Evolutionary conservation across 2,113 vertebrate genomes (phyloP), one percentile per base, ranked within the genome.

Genomic region (Serranochromis macrocephalus): DNA sequence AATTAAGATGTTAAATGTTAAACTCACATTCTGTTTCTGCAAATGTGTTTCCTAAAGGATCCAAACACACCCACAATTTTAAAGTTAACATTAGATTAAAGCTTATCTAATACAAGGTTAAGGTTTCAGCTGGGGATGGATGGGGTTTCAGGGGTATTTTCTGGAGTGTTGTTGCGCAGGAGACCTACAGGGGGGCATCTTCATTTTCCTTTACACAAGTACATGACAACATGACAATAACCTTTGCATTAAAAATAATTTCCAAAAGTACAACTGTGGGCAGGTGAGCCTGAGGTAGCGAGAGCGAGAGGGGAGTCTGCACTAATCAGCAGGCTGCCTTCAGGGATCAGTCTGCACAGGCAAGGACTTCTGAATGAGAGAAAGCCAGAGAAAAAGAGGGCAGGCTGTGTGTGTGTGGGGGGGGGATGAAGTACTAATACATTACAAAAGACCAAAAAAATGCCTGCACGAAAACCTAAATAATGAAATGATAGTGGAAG

Each of bases 321-420:
- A 92, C 91, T 96, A 95, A 96, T 96, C 95, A 96, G 93, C 58
- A 81, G 81, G 83, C 61, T 88, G 80, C 88, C 94, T 92, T 92
- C 36, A 87, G 94, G 92, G 90, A 91, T 87, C 54, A 55, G 66
- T 83, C 84, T 89, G 91, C 88, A 86, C 42, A 92, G 80, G 79
- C 93, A 91, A 93, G 92, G 94, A 93, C 92, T 90, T 85, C 85
- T 89, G 90, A 92, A 93, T 87, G 85, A 93, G 87, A 92, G 71
- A 82, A 83, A 91, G 85, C 26, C 13, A 82, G 80, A 49, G 82
- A 89, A 90, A 93, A 89, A 88, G 81, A 91, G 88, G 83, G 33
- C 79, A 85, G 82, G 66, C 79, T 61, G 57, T 0, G 16, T 19
- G 5, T 10, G 57, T 61, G 5, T 17, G 57, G 45, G 58, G 13